Evolutionary conservation across 2,797 vertebrate genomes (phyloP).

Genomic region (Takifugu ocellatus): DNA sequence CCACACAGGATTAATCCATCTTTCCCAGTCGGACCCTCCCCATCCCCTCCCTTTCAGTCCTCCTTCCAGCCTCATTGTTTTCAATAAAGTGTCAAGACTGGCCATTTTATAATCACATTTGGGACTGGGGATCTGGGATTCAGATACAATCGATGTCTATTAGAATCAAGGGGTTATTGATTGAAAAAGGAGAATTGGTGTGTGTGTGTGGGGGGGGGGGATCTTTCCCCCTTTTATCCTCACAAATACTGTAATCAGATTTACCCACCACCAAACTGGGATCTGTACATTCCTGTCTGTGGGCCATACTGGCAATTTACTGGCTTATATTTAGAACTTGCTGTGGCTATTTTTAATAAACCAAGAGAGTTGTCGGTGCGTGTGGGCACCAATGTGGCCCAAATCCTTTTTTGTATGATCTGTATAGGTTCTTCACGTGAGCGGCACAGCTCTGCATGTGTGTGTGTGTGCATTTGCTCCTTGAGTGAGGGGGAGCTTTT

Average conservation of each 20-base stretch:
- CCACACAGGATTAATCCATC: slow-evolving; percentile 67
- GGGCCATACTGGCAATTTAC: slow-evolving; percentile 2
- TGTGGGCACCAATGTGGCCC: background rate
- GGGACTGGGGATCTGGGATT: slow-evolving; percentile 77
- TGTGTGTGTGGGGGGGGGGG: slow-evolving; percentile 37
- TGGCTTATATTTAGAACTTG: too few relatives aligned
- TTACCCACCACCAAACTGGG: slow-evolving; percentile 17
- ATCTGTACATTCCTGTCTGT: slow-evolving; percentile 17
- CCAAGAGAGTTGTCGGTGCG: background rate
- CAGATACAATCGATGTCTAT: slow-evolving; percentile 82
- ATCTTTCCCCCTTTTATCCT: slow-evolving; percentile 39
- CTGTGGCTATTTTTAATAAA: background rate
- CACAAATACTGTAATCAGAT: slow-evolving; percentile 31
- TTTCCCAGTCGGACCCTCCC: slow-evolving; percentile 55
- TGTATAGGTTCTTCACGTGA: background rate
- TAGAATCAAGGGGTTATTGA: slow-evolving; percentile 79
- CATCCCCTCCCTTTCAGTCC: slow-evolving; percentile 48
- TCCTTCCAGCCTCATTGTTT: slow-evolving; percentile 76
- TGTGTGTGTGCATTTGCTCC: slow-evolving; percentile 1
- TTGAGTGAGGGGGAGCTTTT: slow-evolving; percentile 41
- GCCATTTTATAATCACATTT: slow-evolving; percentile 81
- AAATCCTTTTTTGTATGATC: background rate
- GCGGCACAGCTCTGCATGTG: background rate
- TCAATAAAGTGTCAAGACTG: slow-evolving; percentile 81
- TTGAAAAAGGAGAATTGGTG: slow-evolving; percentile 77